phyloP scores from a whole-genome alignment of 2,797 vertebrate species.

The Rhinella marina region DNA sequence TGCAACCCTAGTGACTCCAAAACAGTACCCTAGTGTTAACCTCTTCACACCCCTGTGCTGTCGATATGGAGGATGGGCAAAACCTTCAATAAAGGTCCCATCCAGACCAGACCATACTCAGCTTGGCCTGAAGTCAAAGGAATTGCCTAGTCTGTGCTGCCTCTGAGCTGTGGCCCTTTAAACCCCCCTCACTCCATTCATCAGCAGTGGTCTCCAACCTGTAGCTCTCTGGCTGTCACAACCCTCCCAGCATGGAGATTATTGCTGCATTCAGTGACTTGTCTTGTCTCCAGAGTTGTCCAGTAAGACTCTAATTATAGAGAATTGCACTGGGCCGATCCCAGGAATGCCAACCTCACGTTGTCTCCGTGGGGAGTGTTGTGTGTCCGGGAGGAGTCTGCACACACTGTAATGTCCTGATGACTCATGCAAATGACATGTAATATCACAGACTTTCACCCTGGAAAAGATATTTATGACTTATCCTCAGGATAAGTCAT shows the following conservation, averaged over 20 bases:
- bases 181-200: neutral
- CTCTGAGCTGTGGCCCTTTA: neutral
- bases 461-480: neutral
- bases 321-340: slow-evolving; percentile 6
- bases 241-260: neutral
- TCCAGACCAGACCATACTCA: neutral
- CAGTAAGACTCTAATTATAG: neutral
- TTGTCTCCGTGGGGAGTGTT: slow-evolving; percentile 18
- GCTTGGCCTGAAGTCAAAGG: neutral
- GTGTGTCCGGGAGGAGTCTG: neutral
- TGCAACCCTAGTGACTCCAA: no score
- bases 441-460: neutral
- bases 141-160: neutral
- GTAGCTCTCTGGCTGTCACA: neutral
- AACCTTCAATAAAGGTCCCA: neutral
- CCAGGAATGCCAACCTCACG: slow-evolving; percentile 32
- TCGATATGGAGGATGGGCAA: neutral
- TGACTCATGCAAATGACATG: neutral
- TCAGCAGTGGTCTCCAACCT: neutral
- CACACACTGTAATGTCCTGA: neutral
- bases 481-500: no score
- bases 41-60: no score
- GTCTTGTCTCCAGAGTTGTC: neutral
- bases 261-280: no score
- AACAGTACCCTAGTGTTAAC: no score